These are phyloP conservation scores for Drosophila mayri DNA, from an alignment of 1,140 invertebrate species.

Conservation along the genomic window DNA sequence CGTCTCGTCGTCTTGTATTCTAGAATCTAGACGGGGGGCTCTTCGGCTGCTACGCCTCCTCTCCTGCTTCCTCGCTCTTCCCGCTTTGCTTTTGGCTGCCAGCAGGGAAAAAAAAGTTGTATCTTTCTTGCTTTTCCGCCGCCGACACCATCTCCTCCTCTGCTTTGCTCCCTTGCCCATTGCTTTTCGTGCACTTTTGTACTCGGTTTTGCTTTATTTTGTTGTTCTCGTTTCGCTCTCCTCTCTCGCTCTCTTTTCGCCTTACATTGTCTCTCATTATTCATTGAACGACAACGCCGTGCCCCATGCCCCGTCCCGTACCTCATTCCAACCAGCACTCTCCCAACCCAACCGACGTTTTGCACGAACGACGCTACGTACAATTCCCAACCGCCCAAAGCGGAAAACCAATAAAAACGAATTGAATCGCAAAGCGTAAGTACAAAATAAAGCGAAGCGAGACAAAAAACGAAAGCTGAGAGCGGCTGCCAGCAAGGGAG, in stretches of 20 bases:
- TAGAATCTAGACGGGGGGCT: conserved; percentile 69
- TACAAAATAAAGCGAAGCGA: conserved; percentile 83
- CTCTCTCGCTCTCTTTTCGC: conserved; percentile 43
- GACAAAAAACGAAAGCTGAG: conserved; percentile 80
- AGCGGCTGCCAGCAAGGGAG: conserved; percentile 32
- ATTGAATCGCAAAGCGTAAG: conserved; percentile 84
- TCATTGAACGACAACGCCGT: conserved; percentile 73
- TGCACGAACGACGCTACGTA: conserved; percentile 76
- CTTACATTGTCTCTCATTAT: conserved; percentile 80
- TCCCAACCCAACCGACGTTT: conserved; percentile 53
- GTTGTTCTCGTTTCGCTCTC: conserved; percentile 65
- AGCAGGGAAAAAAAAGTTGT: conserved; percentile 68
- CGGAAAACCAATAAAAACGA: conserved; percentile 83
- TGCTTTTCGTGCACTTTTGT: conserved; percentile 78
- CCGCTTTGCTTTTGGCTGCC: conserved; percentile 65
- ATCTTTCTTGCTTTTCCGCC: conserved; percentile 62
- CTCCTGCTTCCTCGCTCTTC: conserved; percentile 36
- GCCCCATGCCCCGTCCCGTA: conserved; percentile 21
- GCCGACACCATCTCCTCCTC: conserved; percentile 35
- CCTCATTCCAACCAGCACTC: conserved; percentile 12
- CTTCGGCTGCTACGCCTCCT: conserved; percentile 18
- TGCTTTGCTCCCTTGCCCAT: conserved; percentile 49
- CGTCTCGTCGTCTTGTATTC: conserved; percentile 53
- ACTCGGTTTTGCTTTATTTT: conserved; percentile 73
- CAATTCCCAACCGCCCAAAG: conserved; percentile 77